Evolutionary conservation across 2,797 vertebrate genomes (phyloP), one percentile per base, ranked within the genome.

Genomic region (Thripadectes ignobilis): DNA sequence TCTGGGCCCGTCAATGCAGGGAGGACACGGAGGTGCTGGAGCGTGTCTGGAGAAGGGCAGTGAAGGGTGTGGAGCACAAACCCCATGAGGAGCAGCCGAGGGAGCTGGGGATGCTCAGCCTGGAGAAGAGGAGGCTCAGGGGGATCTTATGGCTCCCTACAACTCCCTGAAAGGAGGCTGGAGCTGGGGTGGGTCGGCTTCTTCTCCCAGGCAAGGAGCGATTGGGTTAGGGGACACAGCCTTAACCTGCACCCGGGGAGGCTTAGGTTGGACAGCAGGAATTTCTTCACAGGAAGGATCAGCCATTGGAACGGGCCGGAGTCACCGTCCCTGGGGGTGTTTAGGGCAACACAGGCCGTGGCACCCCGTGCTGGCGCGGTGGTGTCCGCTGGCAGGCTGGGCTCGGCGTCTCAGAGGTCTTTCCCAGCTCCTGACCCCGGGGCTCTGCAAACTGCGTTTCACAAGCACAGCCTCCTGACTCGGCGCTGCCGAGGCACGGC

Each of bases 101-200:
- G 22, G 14, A 71, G 18, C 32, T 15, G 27, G 26, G 26, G 30
- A 2, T 27, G 34, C 15, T 68, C 0, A 14, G 7, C 9, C 36
- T 20, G 62, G 22, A 49, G 34, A 38, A 59, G 12, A 43, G 34
- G 8, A 43, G 32, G 23, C 41, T 43, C 41, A 6, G 11, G 9
- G 7, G 19, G 4, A 7, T 7, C 41, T 21, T 16, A 24, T 17
- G 5, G 14, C 36, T 55, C 32, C 27, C 43, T 8, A 8, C 20
- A 4, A 24, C 24, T n/a, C 45, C 67, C 29, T 6, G 43, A 26
- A 7, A 4, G 23, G 22, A 38, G 7, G 27, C 27, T 26, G 57
- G 1, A 18, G 36, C 18, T n/a, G 7, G 23, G 23, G 5, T 4
- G 55, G 2, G 6, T 3, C 6, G 3, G 8, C 10, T 8, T 19